Base-by-base conservation (phyloP, 2,113 vertebrate genomes). In the Brachyistius frenatus region DNA sequence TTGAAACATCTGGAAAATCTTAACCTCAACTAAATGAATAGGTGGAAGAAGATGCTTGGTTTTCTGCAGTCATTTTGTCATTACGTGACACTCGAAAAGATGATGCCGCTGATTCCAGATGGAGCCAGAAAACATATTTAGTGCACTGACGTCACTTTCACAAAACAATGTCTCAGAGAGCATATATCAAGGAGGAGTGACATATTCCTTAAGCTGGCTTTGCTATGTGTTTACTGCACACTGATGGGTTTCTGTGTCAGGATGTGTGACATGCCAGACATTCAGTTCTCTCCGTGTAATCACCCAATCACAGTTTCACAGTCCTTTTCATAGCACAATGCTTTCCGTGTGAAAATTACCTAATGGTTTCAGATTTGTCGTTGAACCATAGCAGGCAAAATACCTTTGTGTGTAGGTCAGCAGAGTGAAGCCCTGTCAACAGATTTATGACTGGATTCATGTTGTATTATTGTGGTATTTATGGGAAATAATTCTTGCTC, bases 1-100 rank as follows among this genome's bases (percentile, higher is more conserved):
- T 56, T 7, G n/a, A 58, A 70, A 79, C 91, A 91, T 92, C 90
- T 91, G 88, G 87, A 92, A 92, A 64, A 76, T 33, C 31, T 91
- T 89, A 80, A 78, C 77, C 47, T 61, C 68, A 1, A 9, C 67
- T 57, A 78, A 90, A 87, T 90, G 64, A 86, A 84, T 78, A 78
- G 66, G 73, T 85, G 47, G 76, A 66, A 66, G 74, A n/a, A 61
- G 36, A 77, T 58, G 55, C 15, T 32, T 50, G 53, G 68, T 55
- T 86, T 88, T 67, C 14, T 80, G 50, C 37, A 64, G 70, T 66
- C 54, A 76, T 83, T 85, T 81, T 85, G 73, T 57, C 49, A 36
- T 77, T 50, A 60, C 52, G 73, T 49, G 35, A 78, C 77, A 76
- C 79, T 60, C 23, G 3, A 71, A 58, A 75, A 78, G 49, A 5